phyloP scores from a whole-genome alignment of 2,888 invertebrate genomes.

The Yponomeuta plumbellus region DNA sequence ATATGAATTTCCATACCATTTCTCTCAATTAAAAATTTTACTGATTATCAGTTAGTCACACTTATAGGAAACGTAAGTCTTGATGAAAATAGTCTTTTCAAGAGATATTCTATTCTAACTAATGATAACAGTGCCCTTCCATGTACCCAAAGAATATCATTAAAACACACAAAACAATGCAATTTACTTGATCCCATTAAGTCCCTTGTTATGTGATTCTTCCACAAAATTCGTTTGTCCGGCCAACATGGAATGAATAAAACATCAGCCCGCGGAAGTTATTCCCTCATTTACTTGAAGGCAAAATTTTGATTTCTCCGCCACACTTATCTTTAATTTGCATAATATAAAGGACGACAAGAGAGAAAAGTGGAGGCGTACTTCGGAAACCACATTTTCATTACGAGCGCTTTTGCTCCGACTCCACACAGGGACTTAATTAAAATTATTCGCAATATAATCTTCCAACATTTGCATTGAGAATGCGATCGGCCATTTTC shows the following conservation, averaged over 20 bases:
- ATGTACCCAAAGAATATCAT: neutral
- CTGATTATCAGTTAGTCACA: too few relatives aligned
- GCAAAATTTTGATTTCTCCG: conserved; percentile 38
- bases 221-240: conserved; percentile 27
- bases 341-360: neutral
- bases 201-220: conserved; percentile 16
- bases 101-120: too few relatives aligned
- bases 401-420: neutral
- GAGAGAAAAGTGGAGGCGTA: neutral
- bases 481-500: neutral
- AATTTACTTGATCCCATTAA: neutral
- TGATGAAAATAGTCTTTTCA: too few relatives aligned
- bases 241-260: conserved; percentile 42
- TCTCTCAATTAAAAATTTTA: too few relatives aligned
- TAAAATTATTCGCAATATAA: neutral
- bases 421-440: neutral
- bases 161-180: neutral
- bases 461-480: neutral
- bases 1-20: too few relatives aligned
- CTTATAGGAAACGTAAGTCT: too few relatives aligned
- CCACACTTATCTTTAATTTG: conserved; percentile 15
- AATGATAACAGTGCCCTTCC: neutral
- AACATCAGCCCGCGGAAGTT: conserved; percentile 34
- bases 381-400: neutral
- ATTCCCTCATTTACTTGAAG: conserved; percentile 40